Percentiles rank a stretch among this genome's conserved stretches.
Evolutionary conservation across 2,888 invertebrate genomes (phyloP).

Genomic region (Macaria notata): DNA sequence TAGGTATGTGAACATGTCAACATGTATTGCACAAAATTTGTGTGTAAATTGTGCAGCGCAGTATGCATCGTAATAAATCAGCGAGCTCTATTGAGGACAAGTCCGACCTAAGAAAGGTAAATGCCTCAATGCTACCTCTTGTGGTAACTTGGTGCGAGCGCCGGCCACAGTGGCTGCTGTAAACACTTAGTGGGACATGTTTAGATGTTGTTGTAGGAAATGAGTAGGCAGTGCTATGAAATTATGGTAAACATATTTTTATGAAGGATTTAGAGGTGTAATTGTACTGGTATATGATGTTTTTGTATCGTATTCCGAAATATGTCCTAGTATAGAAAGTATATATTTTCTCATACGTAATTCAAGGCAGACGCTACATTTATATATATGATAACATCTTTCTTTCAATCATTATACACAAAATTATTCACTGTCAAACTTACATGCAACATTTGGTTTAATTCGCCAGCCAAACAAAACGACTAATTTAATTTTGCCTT

Average conservation of each 20-base stretch:
- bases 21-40: conserved; percentile 70
- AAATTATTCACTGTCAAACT: too few relatives aligned
- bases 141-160: conserved; percentile 51
- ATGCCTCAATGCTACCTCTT: conserved; percentile 70
- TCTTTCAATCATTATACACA: too few relatives aligned
- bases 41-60: conserved; percentile 66
- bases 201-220: not conserved
- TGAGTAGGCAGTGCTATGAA: not conserved
- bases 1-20: conserved; percentile 36
- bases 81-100: conserved; percentile 75
- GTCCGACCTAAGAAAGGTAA: conserved; percentile 78
- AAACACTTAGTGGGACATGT: conserved; percentile 6
- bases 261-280: too few relatives aligned
- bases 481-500: too few relatives aligned
- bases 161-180: conserved; percentile 24
- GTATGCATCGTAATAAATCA: conserved; percentile 74
- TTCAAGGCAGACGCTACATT: too few relatives aligned
- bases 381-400: too few relatives aligned
- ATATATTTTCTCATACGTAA: too few relatives aligned
- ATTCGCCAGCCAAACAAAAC: too few relatives aligned
- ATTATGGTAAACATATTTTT: not conserved
- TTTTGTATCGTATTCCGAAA: too few relatives aligned
- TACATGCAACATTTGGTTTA: too few relatives aligned
- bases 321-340: too few relatives aligned
- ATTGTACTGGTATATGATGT: too few relatives aligned